Base-by-base conservation (phyloP, 2,888 invertebrate species). In the Coecobrya sp. region DNA sequence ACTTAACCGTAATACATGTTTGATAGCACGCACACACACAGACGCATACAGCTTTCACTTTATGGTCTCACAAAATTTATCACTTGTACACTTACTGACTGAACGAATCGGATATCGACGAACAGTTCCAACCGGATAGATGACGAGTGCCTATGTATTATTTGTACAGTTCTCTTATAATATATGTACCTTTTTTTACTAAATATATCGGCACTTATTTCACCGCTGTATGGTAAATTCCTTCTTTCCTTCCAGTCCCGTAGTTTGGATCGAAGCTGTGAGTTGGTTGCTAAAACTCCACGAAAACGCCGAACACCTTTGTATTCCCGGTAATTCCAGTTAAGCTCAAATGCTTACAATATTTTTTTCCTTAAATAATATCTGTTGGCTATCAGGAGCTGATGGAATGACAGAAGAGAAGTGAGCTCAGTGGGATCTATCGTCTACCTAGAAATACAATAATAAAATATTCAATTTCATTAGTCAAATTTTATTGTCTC, bases 401-500 rank as follows among this genome's bases (percentile, higher is more conserved):
- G 76, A 10, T 22, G 42, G 27, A 49, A 76, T 49, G 45, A 45
- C 27, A 11, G 27, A 52, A 27, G 25, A 49, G 49, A 1, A 25
- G 49, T 79, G 25, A n/a, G 11, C 25, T 79, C 27, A 10, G 25
- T 22, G n/a, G 49, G 16, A 8, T 16, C 27, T 8, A 25, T 70
- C 10, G 25, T 59, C 79, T 86, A 42, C 55, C 91, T 91, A 81
- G 19, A 91, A 82, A 86, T 79, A 81, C 65, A 86, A 81, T 68
- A 91, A 91, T 91, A 91, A 86, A 91, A 91, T 91, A 91, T 91
- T 91, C 91, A 91, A 86, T 91, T 91, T 91, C 91, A 91, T 91
- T 91, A 91, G 91, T 81, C 79, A 91, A 86, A 91, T 68, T 91
- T 91, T 86, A 91, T 91, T 81, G 81, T 81, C 91, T 91, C 91